A percentile compares a stretch with the other conserved stretches of the same genome.
Evolutionary conservation across 1,140 invertebrate species (phyloP).

Genomic region (Thalassaphorura encarpata): DNA sequence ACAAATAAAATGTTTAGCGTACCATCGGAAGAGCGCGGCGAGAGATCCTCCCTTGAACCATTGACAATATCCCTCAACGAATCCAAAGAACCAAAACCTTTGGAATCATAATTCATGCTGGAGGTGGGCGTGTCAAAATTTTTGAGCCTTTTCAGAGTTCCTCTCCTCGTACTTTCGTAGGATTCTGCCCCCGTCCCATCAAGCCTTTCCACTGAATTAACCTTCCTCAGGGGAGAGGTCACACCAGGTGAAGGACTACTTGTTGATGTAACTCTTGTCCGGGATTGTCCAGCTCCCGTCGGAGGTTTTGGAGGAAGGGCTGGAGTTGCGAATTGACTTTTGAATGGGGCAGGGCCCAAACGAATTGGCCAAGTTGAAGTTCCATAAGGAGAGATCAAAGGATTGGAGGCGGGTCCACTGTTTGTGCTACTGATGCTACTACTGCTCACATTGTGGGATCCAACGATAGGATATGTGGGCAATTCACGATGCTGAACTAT

Average conservation of each 20-base stretch:
- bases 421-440: constrained; percentile 29
- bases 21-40: constrained; percentile 28
- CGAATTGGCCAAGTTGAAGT: constrained; percentile 22
- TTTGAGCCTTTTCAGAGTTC: constrained; percentile 42
- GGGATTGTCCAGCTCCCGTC: too few species aligned
- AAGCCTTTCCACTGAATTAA: constrained; percentile 10
- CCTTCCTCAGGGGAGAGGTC: constrained; percentile 6
- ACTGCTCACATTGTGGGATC: constrained; percentile 18
- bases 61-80: constrained; percentile 47
- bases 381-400: constrained; percentile 11
- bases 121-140: constrained; percentile 38
- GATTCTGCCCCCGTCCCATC: not conserved
- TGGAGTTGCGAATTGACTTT: constrained; percentile 24
- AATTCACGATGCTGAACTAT: constrained; percentile 25
- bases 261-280: not conserved
- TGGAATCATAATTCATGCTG: constrained; percentile 10
- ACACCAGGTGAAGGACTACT: not conserved
- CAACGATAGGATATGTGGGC: constrained; percentile 1
- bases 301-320: constrained; percentile 28
- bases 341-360: constrained; percentile 29
- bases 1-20: not conserved
- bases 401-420: constrained; percentile 6
- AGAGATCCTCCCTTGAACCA: constrained; percentile 26
- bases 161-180: constrained; percentile 8
- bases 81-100: constrained; percentile 45